Conservation (phyloP, 64 coral and sea anemone genomes). For the Montipora cactus region DNA sequence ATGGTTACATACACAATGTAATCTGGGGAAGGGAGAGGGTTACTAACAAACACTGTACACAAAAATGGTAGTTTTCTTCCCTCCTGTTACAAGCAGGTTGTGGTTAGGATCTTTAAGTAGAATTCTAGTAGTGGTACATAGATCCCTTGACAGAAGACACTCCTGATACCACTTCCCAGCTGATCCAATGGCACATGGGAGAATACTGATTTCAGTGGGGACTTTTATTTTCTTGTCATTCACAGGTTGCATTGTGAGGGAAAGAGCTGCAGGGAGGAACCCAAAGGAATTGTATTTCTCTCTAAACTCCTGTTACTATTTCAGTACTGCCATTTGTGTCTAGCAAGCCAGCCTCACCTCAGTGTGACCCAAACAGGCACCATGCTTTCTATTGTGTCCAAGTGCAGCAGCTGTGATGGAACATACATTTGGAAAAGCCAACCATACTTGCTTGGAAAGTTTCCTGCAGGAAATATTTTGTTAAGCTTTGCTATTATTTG, state of each 20-base stretch:
- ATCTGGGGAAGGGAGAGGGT: too few relatives aligned
- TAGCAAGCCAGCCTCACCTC: background rate
- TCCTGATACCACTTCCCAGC: too few relatives aligned
- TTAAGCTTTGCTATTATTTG: conserved; percentile 65
- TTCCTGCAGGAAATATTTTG: conserved; percentile 69
- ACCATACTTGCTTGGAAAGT: conserved; percentile 47
- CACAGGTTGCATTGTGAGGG: background rate
- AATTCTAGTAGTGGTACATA: too few relatives aligned
- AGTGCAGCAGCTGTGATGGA: conserved; percentile 9
- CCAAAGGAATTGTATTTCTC: conserved; percentile 69
- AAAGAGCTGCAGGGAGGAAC: conserved; percentile 38
- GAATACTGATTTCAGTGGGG: too few relatives aligned
- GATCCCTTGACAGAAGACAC: too few relatives aligned
- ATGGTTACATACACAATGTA: too few relatives aligned
- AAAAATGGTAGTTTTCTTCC: too few relatives aligned
- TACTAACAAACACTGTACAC: too few relatives aligned
- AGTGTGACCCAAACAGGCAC: background rate
- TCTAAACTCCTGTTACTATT: conserved; percentile 49
- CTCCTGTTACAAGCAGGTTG: too few relatives aligned
- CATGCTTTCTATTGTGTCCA: background rate
- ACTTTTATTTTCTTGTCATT: too few relatives aligned
- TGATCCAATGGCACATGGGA: too few relatives aligned
- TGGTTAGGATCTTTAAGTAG: too few relatives aligned
- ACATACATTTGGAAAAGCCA: conserved; percentile 56
- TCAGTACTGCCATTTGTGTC: conserved; percentile 44